A percentile compares a stretch with the other conserved stretches of the same genome.
Evolutionary conservation across 2,888 invertebrate species (phyloP).

Genomic region (Linyphia triangularis): DNA sequence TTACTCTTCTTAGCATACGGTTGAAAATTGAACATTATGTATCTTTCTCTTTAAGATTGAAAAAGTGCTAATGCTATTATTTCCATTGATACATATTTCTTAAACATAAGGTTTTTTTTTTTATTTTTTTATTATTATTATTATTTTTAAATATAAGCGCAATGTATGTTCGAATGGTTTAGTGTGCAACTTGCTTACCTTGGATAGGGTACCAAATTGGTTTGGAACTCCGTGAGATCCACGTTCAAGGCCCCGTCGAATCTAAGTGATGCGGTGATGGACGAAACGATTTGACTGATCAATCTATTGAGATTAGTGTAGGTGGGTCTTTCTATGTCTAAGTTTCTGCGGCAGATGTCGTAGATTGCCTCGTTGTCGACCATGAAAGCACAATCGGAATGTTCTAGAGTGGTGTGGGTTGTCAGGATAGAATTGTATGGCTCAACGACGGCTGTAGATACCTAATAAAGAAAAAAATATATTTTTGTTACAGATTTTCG

Average conservation of each 20-base stretch:
- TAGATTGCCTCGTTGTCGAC: constrained; percentile 96
- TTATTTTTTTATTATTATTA: too few relatives aligned
- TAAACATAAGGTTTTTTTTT: too few relatives aligned
- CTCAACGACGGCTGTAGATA: constrained; percentile 91
- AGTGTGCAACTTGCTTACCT: constrained; percentile 81
- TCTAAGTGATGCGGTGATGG: constrained; percentile 80
- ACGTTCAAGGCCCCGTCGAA: constrained; percentile 92
- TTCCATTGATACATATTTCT: too few relatives aligned
- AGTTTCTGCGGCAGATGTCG: constrained; percentile 91
- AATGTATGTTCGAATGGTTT: too few relatives aligned
- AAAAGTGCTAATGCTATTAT: too few relatives aligned
- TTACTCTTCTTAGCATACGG: too few relatives aligned
- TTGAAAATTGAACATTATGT: too few relatives aligned
- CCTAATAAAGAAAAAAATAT: constrained; percentile 42
- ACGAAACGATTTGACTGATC: constrained; percentile 92
- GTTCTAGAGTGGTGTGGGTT: constrained; percentile 77
- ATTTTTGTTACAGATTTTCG: neutral
- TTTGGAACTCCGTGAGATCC: constrained; percentile 89
- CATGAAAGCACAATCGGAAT: constrained; percentile 81
- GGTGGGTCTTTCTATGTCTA: constrained; percentile 90
- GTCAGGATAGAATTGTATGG: constrained; percentile 94
- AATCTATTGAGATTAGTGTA: constrained; percentile 94
- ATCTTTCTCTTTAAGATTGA: too few relatives aligned
- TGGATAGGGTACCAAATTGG: constrained; percentile 93
- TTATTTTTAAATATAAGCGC: too few relatives aligned